Conservation (phyloP, 2,888 invertebrate species). For the Ennomos fuscantarius region DNA sequence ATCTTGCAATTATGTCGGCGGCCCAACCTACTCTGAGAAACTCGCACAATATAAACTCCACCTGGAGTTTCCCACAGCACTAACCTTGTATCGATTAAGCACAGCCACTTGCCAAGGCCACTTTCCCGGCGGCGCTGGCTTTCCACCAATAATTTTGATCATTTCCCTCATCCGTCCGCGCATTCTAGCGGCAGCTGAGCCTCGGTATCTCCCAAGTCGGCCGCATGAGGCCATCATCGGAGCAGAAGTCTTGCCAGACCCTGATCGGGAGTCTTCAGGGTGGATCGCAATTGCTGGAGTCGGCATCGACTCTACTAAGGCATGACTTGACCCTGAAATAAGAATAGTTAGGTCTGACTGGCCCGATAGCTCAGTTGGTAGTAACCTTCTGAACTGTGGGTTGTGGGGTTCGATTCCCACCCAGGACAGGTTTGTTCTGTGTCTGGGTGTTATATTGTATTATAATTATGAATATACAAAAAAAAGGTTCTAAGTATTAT, state of each 20-base stretch:
- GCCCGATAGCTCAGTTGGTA: no score
- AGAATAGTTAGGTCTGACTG: no score
- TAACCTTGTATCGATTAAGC: conserved; percentile 92
- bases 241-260: conserved; percentile 33
- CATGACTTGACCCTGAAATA: conserved; percentile 55
- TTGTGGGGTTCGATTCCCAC: no score
- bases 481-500: no score
- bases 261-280: conserved; percentile 57
- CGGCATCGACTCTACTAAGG: conserved; percentile 67
- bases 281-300: conserved; percentile 64
- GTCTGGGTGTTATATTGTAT: no score
- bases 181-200: conserved; percentile 54
- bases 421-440: no score
- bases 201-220: conserved; percentile 63
- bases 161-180: conserved; percentile 81
- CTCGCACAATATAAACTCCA: no score
- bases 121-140: conserved; percentile 90
- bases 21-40: no score
- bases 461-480: no score
- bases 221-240: conserved; percentile 59
- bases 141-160: conserved; percentile 95
- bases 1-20: no score
- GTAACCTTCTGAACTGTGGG: no score
- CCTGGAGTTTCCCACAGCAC: not conserved
- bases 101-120: conserved; percentile 99